These are phyloP conservation scores for Xiphydria camelus DNA, from an alignment of 2,888 invertebrate species.

Conservation along the genomic window DNA sequence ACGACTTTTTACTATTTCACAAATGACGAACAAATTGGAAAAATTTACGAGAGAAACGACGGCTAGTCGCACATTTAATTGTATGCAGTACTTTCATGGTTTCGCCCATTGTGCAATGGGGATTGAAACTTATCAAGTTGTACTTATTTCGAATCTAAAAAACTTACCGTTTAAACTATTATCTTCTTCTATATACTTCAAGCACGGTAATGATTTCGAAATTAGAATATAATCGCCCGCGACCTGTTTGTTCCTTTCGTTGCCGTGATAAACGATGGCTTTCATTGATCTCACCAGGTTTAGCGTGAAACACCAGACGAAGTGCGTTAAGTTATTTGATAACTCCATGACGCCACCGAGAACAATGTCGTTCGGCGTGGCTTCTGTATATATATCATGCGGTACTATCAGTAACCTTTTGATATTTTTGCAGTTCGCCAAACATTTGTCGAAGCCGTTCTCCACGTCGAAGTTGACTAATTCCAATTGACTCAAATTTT, in stretches of 20 bases:
- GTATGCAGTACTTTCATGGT: too few species aligned
- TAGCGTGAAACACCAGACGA: constrained; percentile 76
- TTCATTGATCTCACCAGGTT: constrained; percentile 81
- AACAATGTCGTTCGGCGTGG: constrained; percentile 79
- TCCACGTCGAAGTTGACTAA: constrained; percentile 78
- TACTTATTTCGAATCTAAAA: too few species aligned
- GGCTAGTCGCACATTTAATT: too few species aligned
- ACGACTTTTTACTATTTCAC: too few species aligned
- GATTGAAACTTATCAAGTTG: too few species aligned
- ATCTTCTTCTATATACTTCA: constrained; percentile 47
- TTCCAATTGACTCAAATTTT: constrained; percentile 67
- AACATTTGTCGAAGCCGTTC: constrained; percentile 74
- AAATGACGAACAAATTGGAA: too few species aligned
- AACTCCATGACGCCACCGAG: constrained; percentile 75
- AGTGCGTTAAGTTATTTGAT: too few species aligned
- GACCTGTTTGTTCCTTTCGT: constrained; percentile 57
- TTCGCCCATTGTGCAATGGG: too few species aligned
- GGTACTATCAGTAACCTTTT: too few species aligned
- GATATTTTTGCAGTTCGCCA: too few species aligned
- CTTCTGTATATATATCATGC: constrained; percentile 82
- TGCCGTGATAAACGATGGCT: constrained; percentile 79
- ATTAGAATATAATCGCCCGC: constrained; percentile 76
- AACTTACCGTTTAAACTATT: too few species aligned
- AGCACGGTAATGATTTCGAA: constrained; percentile 76
- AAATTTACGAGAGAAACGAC: too few species aligned